Conservation (phyloP, 2,797 vertebrate species). For the Sebastes kiyomatsui region DNA sequence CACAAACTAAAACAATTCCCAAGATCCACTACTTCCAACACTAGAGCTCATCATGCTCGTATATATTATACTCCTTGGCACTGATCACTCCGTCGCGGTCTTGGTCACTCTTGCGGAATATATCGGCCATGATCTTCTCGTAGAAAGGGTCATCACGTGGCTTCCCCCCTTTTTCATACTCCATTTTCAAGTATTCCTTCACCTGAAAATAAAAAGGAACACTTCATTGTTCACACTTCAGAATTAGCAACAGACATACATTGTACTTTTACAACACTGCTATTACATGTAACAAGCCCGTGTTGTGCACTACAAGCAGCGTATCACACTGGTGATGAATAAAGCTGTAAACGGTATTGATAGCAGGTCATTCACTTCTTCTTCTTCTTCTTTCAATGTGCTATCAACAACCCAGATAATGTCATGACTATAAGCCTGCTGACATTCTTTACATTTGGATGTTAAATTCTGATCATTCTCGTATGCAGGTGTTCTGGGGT, state of each 20-base stretch:
- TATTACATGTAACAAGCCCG: not conserved
- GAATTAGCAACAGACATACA: not conserved
- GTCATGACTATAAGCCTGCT: not conserved
- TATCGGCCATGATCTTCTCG: constrained; percentile 87
- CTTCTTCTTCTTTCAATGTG: not conserved
- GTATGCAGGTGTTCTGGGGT: not conserved
- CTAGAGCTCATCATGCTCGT: constrained; percentile 94
- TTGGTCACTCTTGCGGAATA: constrained; percentile 91
- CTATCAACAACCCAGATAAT: not conserved
- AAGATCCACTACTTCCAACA: not conserved
- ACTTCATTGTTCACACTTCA: not conserved
- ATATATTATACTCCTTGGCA: constrained; percentile 92
- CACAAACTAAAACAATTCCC: not conserved
- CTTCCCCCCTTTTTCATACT: constrained; percentile 88
- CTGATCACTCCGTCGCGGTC: constrained; percentile 91
- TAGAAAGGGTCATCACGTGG: constrained; percentile 86
- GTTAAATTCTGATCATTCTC: not conserved
- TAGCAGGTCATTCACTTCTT: not conserved
- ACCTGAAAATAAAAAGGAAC: constrained; percentile 78
- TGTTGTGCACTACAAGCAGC: not conserved
- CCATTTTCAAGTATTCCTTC: constrained; percentile 87
- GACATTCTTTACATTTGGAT: not conserved
- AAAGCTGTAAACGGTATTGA: not conserved
- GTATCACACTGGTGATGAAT: not conserved
- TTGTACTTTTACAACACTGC: not conserved